Percentiles rank a stretch among this genome's conserved stretches.
phyloP scores from a whole-genome alignment of 2,888 invertebrate genomes.

The Pseudolycoriella hygida region DNA sequence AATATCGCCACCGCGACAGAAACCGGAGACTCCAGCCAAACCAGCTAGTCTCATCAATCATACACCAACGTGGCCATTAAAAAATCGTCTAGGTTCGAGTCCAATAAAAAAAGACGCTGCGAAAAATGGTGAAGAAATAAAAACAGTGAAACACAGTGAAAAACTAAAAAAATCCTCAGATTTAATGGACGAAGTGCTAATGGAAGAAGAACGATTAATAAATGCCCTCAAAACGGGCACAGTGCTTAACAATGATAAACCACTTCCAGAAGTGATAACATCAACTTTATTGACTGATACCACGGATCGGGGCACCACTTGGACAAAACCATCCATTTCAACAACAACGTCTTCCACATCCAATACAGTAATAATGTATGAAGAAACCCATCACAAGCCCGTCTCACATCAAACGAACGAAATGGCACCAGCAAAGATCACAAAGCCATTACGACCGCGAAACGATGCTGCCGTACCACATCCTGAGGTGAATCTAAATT shows the following conservation, averaged over 20 bases:
- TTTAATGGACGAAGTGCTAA: conserved; percentile 53
- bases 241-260: conserved; percentile 31
- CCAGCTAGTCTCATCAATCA: conserved; percentile 16
- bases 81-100: conserved; percentile 24
- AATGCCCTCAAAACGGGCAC: conserved; percentile 61
- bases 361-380: neutral
- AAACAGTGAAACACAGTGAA: conserved; percentile 8
- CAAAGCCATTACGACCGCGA: conserved; percentile 19
- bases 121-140: neutral
- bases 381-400: neutral
- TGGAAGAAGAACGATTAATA: conserved; percentile 62
- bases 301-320: conserved; percentile 6
- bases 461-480: conserved; percentile 36
- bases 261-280: conserved; percentile 14
- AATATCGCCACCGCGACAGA: conserved; percentile 8
- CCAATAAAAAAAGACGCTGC: neutral
- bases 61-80: conserved; percentile 40
- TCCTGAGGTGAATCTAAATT: conserved; percentile 36
- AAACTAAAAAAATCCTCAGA: conserved; percentile 17
- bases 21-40: conserved; percentile 17
- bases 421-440: conserved; percentile 1
- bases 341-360: conserved; percentile 1
- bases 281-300: conserved; percentile 9
- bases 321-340: conserved; percentile 7
- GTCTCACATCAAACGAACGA: neutral